Percentiles rank a stretch among this genome's conserved stretches.
phyloP scores from a whole-genome alignment of 2,797 vertebrate genomes.

The Parambassis ranga region DNA sequence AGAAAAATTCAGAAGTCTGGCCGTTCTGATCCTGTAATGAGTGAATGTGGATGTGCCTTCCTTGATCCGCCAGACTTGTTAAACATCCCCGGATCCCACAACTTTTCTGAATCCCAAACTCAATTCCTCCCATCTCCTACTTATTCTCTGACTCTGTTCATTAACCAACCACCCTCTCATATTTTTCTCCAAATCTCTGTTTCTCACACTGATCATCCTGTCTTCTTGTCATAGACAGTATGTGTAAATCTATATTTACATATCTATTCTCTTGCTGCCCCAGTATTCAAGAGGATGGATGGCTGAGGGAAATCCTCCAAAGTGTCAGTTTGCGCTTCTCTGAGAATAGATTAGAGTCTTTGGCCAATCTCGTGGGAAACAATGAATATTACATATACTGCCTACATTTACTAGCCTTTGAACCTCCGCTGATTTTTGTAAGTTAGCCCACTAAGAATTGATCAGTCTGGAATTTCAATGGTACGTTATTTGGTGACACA shows the following conservation, averaged over 20 bases:
- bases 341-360: too few species aligned
- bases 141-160: not conserved
- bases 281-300: too few species aligned
- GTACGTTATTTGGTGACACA: too few species aligned
- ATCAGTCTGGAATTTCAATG: too few species aligned
- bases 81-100: conserved; percentile 4
- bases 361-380: too few species aligned
- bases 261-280: too few species aligned
- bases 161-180: not conserved
- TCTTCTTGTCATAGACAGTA: not conserved
- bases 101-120: not conserved
- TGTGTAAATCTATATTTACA: not conserved
- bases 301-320: too few species aligned
- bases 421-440: too few species aligned
- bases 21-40: conserved; percentile 11
- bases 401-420: too few species aligned
- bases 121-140: not conserved
- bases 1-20: conserved; percentile 6
- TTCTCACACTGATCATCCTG: not conserved
- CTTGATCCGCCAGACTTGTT: conserved; percentile 18
- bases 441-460: too few species aligned
- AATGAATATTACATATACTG: too few species aligned
- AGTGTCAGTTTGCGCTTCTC: too few species aligned
- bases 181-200: not conserved
- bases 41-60: not conserved